These are phyloP conservation scores for Drosophila trapezifrons DNA, from an alignment of 1,140 invertebrate species.

Conservation along the genomic window DNA sequence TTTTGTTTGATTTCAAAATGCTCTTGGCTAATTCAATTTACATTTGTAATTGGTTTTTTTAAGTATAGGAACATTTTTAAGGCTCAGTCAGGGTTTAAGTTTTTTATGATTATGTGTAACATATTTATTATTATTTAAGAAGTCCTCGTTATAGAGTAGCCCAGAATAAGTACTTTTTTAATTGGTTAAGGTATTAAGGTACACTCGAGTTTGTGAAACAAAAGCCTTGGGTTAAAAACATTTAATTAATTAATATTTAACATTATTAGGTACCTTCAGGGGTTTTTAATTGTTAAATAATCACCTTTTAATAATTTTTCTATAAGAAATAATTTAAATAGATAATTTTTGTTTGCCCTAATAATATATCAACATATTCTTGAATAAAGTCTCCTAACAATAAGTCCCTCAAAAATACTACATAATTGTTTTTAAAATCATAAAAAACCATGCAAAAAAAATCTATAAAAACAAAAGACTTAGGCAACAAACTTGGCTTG, in stretches of 20 bases:
- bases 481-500: slow-evolving; percentile 55
- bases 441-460: neutral
- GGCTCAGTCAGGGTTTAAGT: neutral
- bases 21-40: slow-evolving; percentile 60
- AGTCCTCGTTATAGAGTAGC: neutral
- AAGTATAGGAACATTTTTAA: neutral
- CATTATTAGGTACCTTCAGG: too few relatives aligned
- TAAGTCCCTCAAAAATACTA: neutral
- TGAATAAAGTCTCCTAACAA: neutral
- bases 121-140: neutral
- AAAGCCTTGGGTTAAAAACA: too few relatives aligned
- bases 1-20: slow-evolving; percentile 46
- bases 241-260: too few relatives aligned
- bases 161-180: neutral
- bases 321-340: too few relatives aligned
- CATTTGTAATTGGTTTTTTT: slow-evolving; percentile 51
- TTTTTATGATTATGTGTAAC: neutral
- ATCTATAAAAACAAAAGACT: slow-evolving; percentile 49
- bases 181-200: neutral
- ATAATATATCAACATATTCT: too few relatives aligned
- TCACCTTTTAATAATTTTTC: too few relatives aligned
- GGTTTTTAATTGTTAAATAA: too few relatives aligned
- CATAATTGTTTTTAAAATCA: neutral
- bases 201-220: too few relatives aligned
- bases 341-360: neutral